Conservation (phyloP, 2,888 invertebrate species). For the Eupithecia abbreviata region DNA sequence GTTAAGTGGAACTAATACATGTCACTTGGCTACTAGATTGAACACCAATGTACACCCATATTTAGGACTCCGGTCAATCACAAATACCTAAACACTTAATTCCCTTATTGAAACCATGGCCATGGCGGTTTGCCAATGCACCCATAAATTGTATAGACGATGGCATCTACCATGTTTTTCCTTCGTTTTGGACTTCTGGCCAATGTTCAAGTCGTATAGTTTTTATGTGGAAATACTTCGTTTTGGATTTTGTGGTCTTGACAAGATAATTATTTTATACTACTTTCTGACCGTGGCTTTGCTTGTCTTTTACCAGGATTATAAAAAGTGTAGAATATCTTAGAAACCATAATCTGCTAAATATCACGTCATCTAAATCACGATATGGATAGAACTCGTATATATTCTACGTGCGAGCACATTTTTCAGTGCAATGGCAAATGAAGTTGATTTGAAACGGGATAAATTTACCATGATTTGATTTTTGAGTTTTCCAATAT, state of each 20-base stretch:
- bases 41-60: too few relatives aligned
- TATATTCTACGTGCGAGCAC: too few relatives aligned
- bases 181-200: conserved; percentile 13
- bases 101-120: background rate
- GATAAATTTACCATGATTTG: too few relatives aligned
- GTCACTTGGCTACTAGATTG: too few relatives aligned
- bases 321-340: too few relatives aligned
- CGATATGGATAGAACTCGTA: too few relatives aligned
- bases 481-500: too few relatives aligned
- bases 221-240: background rate
- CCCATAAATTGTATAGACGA: conserved; percentile 7
- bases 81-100: background rate
- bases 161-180: background rate
- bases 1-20: too few relatives aligned
- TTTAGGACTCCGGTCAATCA: background rate
- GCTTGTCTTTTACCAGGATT: background rate
- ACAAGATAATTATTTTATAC: background rate
- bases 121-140: conserved; percentile 13
- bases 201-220: conserved; percentile 23
- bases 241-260: background rate
- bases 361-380: too few relatives aligned
- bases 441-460: too few relatives aligned
- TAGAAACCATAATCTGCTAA: too few relatives aligned
- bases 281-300: background rate
- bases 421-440: too few relatives aligned